Base-by-base conservation (phyloP, 2,113 vertebrate species). In the Acrocephalus arundinaceus region DNA sequence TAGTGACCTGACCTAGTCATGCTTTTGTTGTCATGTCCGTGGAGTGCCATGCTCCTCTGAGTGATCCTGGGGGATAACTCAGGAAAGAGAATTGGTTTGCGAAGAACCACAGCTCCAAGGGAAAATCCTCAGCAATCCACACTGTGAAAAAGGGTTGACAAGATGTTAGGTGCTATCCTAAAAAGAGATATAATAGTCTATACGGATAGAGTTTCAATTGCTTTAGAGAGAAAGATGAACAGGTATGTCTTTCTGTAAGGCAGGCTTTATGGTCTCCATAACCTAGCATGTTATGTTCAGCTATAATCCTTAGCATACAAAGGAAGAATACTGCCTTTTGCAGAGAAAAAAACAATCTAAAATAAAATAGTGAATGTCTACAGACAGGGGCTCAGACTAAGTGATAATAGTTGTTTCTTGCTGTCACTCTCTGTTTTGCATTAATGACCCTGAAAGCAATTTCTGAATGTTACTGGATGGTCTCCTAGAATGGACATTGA, bases 271-370 rank as follows among this genome's bases (percentile, higher is more conserved):
- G 43, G 23, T 54, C 15, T 75, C 52, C 61, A 33, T 15, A 66
- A 10, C 43, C 22, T 54, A 39, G 3, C 35, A 73, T 2, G 2
- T 21, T 83, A 73, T 2, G 2, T 21, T 83, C 54, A 45, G 41
- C 62, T 74, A 20, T n/a, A 13, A 10, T 83, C 8, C 66, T 85
- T 22, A 66, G 21, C 7, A 17, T 45, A 51, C 16, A 88, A 66
- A 79, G 45, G 41, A 79, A 80, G 39, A 90, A 31, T 37, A 27
- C 3, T 49, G 13, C 13, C 25, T 89, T 93, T 23, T 77, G 16
- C 11, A 59, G 43, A 35, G 54, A 30, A n/a, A 30, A 17, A 61
- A 7, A 0, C 3, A 46, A 52, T 24, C 2, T 1, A 24, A 75
- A 54, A 7, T 12, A 52, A 37, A 65, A 1, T 8, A 31, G 10